phyloP scores from a whole-genome alignment of 1,140 invertebrate species.

The Bombus pascuorum region DNA sequence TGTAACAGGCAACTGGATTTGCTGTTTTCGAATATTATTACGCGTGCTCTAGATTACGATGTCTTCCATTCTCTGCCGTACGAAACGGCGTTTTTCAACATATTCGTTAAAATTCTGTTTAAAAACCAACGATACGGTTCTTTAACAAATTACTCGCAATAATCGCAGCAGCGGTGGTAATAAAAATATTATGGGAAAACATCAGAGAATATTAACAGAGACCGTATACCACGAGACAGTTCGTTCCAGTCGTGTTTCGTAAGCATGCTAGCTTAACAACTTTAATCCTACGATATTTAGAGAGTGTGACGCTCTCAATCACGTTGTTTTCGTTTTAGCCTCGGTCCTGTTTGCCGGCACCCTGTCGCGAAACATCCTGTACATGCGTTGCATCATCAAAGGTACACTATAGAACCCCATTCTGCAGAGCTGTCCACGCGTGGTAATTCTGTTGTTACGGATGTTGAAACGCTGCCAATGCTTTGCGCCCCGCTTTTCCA shows the following conservation, averaged over 20 bases:
- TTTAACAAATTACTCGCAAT: background rate
- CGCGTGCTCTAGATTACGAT: background rate
- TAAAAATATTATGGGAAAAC: background rate
- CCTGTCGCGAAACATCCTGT: conserved; percentile 83
- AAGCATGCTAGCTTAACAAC: background rate
- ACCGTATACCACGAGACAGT: too few species aligned
- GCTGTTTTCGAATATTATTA: background rate
- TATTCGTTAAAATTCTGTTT: background rate
- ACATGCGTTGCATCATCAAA: conserved; percentile 85
- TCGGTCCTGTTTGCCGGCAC: conserved; percentile 82
- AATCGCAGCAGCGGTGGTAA: background rate
- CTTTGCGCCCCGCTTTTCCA: conserved; percentile 60
- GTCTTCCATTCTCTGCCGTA: background rate
- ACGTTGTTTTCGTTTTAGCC: conserved; percentile 73
- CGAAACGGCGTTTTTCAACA: background rate
- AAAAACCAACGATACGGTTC: background rate
- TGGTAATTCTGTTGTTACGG: conserved; percentile 64
- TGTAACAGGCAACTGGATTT: background rate
- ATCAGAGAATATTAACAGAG: background rate
- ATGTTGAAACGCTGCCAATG: conserved; percentile 60
- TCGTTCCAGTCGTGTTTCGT: background rate
- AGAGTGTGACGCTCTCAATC: conserved; percentile 9
- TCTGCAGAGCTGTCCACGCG: conserved; percentile 53
- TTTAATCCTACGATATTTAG: background rate
- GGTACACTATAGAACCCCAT: conserved; percentile 77